Conservation (phyloP, 1,140 invertebrate genomes). For the Drosophila persimilis region DNA sequence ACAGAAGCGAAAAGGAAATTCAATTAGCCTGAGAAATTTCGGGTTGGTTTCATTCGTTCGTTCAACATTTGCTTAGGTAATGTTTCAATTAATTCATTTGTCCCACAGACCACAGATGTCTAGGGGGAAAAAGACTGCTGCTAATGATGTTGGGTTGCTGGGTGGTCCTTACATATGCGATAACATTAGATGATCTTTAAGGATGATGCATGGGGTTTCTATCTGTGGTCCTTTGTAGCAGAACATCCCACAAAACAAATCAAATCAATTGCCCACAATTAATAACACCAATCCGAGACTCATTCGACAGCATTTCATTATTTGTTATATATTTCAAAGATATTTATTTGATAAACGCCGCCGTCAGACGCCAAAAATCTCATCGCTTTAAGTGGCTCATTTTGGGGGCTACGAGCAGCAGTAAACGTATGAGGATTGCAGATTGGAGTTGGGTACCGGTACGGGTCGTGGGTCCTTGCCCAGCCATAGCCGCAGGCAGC, state of each 20-base stretch:
- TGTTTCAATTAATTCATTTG: constrained; percentile 79
- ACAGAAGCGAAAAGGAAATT: constrained; percentile 59
- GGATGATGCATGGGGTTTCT: constrained; percentile 48
- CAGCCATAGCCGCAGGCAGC: constrained; percentile 59
- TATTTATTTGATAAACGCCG: constrained; percentile 80
- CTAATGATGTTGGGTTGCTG: constrained; percentile 59
- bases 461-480: constrained; percentile 5
- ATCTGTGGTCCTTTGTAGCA: background rate
- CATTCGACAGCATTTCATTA: constrained; percentile 73
- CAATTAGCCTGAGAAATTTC: constrained; percentile 67
- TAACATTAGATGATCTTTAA: constrained; percentile 9
- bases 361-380: constrained; percentile 76
- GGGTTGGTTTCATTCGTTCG: constrained; percentile 40
- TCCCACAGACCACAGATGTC: constrained; percentile 28
- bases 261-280: constrained; percentile 73
- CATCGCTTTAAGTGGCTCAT: constrained; percentile 80
- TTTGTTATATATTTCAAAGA: constrained; percentile 78
- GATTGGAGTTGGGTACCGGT: constrained; percentile 11
- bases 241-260: constrained; percentile 46
- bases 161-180: constrained; percentile 29
- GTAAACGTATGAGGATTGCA: constrained; percentile 21
- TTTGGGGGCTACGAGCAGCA: constrained; percentile 14
- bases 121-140: constrained; percentile 10
- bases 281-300: constrained; percentile 67
- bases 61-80: constrained; percentile 76